Evolutionary conservation across 1,140 invertebrate genomes (phyloP).

Genomic region (Zaprionus kolodkinae): DNA sequence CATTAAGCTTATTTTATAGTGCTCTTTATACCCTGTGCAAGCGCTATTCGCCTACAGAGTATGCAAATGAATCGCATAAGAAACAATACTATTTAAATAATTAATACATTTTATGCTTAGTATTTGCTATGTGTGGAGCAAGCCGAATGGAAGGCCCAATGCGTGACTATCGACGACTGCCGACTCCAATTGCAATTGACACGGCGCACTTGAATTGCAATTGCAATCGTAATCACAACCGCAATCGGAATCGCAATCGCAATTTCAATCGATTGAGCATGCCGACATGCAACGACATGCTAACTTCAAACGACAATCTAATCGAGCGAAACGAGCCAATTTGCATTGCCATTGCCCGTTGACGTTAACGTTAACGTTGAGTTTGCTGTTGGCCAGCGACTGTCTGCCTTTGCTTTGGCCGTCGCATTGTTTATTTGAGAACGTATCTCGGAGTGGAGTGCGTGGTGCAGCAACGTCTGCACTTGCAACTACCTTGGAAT

Average conservation of each 20-base stretch:
- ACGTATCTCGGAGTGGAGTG: slow-evolving; percentile 47
- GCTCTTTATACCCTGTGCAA: neutral
- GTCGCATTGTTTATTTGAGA: slow-evolving; percentile 66
- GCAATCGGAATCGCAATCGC: neutral
- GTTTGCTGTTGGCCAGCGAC: neutral
- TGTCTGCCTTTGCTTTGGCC: neutral
- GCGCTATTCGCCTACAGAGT: neutral
- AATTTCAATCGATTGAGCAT: slow-evolving; percentile 44
- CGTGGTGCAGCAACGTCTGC: slow-evolving; percentile 16
- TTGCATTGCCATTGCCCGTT: slow-evolving; percentile 24
- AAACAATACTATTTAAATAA: neutral
- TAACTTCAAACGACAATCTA: slow-evolving; percentile 17
- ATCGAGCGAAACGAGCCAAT: slow-evolving; percentile 44
- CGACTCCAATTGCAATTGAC: slow-evolving; percentile 34
- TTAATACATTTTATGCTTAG: neutral
- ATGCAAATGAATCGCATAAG: neutral
- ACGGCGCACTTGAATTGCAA: slow-evolving; percentile 24
- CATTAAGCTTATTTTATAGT: neutral
- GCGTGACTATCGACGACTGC: neutral
- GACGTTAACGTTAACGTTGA: neutral
- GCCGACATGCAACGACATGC: slow-evolving; percentile 11
- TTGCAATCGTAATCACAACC: slow-evolving; percentile 24
- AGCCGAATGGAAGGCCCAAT: neutral
- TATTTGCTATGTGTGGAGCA: neutral
- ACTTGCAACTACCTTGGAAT: slow-evolving; percentile 34